Base-by-base conservation (phyloP, 2,888 invertebrate genomes). In the Morpho helenor region DNA sequence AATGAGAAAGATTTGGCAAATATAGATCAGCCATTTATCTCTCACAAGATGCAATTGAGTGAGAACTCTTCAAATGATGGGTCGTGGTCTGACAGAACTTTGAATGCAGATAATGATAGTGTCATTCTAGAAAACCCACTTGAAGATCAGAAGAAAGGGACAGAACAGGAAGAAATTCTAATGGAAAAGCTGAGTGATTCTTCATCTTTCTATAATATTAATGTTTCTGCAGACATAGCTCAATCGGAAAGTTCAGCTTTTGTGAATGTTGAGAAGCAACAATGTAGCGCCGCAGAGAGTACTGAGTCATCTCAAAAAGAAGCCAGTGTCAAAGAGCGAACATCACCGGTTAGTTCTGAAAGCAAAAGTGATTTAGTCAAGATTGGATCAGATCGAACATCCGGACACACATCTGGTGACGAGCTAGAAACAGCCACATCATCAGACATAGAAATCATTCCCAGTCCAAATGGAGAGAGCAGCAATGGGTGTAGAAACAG, bases 381-480 rank as follows among this genome's bases (percentile, higher is more conserved):
- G 84, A 94, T 96, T 49, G 96, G 95, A 49, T 96, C 96, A 0
- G 95, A 95, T 70, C 93, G 95, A 68, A 95, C 94, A 3, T 97
- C 96, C 16, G 96, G 95, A 0, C 97, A 97, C 69, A 97, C 97
- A 1, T 97, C 97, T n/a, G 96, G 96, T 1, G 97, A 96, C 83
- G 98, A 98, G 79, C 83, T 97, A 39, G 98, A 98, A 84, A 96
- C 96, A 0, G 94, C 95, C 0, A 98, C 98, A 7, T 98, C 98
- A 0, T 98, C 98, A 6, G 98, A 98, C 79, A 98, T 99, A 71
- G 98, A 99, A 91, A 97, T 99, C 55, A 98, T 99, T 76, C 98
- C 98, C 43, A 96, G 96, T 83, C 96, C 96, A 1, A 96, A 96
- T 75, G 96, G 96, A 0, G 96, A 96, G 73, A 94, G 94, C 48